Evolutionary conservation across 2,113 vertebrate genomes (phyloP).

Genomic region (Struthio camelus): DNA sequence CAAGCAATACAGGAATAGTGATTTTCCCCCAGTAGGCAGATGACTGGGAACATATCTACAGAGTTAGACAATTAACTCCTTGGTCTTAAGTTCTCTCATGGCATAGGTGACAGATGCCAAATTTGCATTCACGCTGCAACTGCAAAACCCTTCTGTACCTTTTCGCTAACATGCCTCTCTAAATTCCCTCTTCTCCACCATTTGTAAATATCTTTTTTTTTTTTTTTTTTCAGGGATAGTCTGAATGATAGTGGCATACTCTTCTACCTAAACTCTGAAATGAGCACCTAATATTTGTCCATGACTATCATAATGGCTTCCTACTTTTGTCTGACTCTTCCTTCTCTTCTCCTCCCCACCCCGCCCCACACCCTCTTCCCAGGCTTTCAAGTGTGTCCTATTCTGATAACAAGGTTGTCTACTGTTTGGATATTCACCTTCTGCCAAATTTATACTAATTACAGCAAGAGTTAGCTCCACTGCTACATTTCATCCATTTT

Average conservation of each 20-base stretch:
- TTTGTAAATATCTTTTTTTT: not conserved
- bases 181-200: not conserved
- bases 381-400: not conserved
- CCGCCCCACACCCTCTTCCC: fast-evolving
- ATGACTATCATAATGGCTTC: not conserved
- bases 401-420: not conserved
- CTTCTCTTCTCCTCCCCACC: too few species aligned
- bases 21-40: not conserved
- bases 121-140: not conserved
- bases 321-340: not conserved
- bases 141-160: not conserved
- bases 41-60: not conserved
- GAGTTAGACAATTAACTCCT: not conserved
- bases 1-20: not conserved
- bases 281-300: not conserved
- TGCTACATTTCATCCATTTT: not conserved
- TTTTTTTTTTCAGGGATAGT: not conserved
- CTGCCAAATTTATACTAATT: not conserved
- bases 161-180: not conserved
- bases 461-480: not conserved
- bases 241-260: not conserved
- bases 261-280: not conserved
- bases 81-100: not conserved
- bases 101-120: not conserved
- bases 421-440: not conserved